Base-by-base conservation (phyloP, 2,888 invertebrate genomes). In the Galerucella nymphaeae region DNA sequence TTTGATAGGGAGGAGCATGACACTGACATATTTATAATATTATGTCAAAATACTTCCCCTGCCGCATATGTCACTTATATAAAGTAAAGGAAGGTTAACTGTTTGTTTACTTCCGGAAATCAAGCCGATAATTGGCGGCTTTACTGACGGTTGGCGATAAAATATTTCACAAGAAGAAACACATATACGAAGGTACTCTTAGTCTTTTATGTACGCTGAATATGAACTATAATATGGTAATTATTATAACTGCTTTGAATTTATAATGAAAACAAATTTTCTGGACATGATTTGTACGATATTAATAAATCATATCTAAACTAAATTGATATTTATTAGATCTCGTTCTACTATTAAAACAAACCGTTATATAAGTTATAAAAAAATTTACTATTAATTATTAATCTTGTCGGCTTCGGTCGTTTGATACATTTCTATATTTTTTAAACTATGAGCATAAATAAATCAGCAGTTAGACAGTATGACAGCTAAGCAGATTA, bases 311-410 rank as follows among this genome's bases (percentile, higher is more conserved):
- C 58, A 58, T 58, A 30, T 14, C 14, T 58, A 11, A 58, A 30
- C n/a, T 58, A 6, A 30, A 23, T 23, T 58, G 14, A 58, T 58
- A 23, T 58, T 23, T 58, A 58, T 30, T 30, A n/a, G 30, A 58
- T 58, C 58, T 58, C 14, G 4, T 58, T n/a, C 10, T 58, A n/a
- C n/a, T 30, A 58, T 30, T 58, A 23, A 30, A 58, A 30, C 30
- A 14, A 58, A 58, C 58, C 58, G 58, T 30, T 58, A 58, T 30
- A 58, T 13, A n/a, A 58, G n/a, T 58, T 13, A 58, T 23, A 58
- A 58, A 58, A 58, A 30, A 30, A 58, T 58, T 14, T 13, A 23
- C 14, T 30, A 58, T 23, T 58, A 30, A 23, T 30, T 23, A 58
- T 30, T 30, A 6, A 58, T 58, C 23, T 58, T 58, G 23, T 13